Percentiles rank a stretch among this genome's conserved stretches.
These are phyloP conservation scores for Caenorhabditis wallacei DNA, from an alignment of 2,888 invertebrate genomes.

Conservation along the genomic window DNA sequence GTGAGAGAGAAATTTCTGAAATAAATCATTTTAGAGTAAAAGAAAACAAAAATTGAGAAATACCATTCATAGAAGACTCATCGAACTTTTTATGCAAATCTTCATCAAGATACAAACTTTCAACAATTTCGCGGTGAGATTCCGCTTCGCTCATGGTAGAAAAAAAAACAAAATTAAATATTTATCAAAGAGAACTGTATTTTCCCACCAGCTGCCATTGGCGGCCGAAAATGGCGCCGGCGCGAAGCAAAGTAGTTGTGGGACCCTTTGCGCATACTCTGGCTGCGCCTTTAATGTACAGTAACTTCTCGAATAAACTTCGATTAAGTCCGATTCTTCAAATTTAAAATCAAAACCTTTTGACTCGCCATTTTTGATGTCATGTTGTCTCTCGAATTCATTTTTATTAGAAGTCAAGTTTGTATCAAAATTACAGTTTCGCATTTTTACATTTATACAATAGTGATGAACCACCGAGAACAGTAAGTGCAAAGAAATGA, in stretches of 20 bases:
- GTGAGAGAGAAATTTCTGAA: background rate
- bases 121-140: constrained; percentile 12
- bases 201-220: background rate
- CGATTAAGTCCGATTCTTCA: too few relatives aligned
- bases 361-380: too few relatives aligned
- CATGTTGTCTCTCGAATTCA: too few relatives aligned
- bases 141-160: constrained; percentile 6
- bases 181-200: background rate
- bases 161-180: constrained; percentile 1
- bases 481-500: constrained; percentile 10
- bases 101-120: background rate
- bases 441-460: constrained; percentile 43
- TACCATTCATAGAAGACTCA: constrained; percentile 4
- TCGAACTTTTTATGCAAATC: background rate
- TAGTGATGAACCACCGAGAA: constrained; percentile 24
- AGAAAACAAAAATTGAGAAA: background rate
- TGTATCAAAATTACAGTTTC: constrained; percentile 23
- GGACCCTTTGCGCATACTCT: background rate
- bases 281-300: background rate
- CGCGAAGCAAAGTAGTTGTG: background rate
- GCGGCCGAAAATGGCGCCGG: background rate
- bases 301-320: too few relatives aligned
- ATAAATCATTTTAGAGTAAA: background rate
- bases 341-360: too few relatives aligned
- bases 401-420: background rate